phyloP scores from a whole-genome alignment of 1,140 invertebrate genomes.

The Drosophila saltans region DNA sequence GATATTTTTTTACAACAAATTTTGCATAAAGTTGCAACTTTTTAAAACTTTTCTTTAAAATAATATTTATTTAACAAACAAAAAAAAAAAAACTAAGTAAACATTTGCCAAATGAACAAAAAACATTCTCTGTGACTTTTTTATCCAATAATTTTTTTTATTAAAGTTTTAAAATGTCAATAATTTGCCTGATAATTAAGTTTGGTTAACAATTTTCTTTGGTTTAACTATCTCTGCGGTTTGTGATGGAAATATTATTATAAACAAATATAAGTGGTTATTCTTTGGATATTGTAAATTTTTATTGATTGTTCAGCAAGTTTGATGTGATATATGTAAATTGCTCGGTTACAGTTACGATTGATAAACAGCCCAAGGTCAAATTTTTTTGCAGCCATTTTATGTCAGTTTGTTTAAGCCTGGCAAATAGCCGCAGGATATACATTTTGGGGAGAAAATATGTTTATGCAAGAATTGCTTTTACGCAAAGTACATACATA shows the following conservation, averaged over 20 bases:
- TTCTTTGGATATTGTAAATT: not conserved
- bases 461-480: constrained; percentile 13
- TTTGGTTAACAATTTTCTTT: not conserved
- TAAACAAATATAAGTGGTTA: too few species aligned
- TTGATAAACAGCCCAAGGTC: not conserved
- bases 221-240: not conserved
- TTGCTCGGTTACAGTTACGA: not conserved
- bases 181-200: constrained; percentile 27
- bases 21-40: not conserved
- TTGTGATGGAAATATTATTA: too few species aligned
- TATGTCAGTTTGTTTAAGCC: not conserved
- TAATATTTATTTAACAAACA: not conserved
- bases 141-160: constrained; percentile 13
- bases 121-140: not conserved
- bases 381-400: constrained; percentile 6
- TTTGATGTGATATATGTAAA: not conserved
- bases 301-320: not conserved
- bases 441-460: constrained; percentile 4
- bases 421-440: not conserved
- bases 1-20: not conserved
- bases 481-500: too few species aligned
- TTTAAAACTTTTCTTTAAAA: not conserved
- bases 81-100: not conserved
- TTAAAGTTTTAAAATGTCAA: constrained; percentile 4
- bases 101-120: not conserved